A percentile compares a stretch with the other conserved stretches of the same genome.
Evolutionary conservation across 2,113 vertebrate genomes (phyloP).

Genomic region (Mungos mungo): DNA sequence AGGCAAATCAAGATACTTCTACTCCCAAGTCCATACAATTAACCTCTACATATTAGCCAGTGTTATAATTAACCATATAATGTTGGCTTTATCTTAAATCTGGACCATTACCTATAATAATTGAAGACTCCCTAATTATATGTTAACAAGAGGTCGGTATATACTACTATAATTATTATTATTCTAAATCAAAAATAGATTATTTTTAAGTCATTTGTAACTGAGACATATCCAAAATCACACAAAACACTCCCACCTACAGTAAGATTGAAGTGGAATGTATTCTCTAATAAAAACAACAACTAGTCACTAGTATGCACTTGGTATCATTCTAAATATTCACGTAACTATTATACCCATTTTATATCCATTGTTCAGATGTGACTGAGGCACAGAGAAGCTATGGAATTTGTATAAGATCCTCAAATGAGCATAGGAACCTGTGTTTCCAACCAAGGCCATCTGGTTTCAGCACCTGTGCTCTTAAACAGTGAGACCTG

Average conservation of each 20-base stretch:
- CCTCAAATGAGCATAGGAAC: background rate
- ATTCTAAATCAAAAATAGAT: constrained; percentile 31
- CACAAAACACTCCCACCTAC: background rate
- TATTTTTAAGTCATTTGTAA: background rate
- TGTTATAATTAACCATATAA: background rate
- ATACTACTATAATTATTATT: background rate
- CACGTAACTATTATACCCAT: background rate
- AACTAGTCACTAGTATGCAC: background rate
- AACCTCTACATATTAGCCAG: background rate
- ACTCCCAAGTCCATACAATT: background rate
- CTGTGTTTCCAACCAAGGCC: background rate
- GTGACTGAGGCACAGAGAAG: background rate
- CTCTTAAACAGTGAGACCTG: background rate
- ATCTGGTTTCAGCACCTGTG: background rate
- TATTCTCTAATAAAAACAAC: background rate
- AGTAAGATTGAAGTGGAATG: background rate
- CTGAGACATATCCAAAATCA: background rate
- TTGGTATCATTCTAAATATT: background rate
- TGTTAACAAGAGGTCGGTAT: background rate
- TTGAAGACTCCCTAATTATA: background rate
- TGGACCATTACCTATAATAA: background rate
- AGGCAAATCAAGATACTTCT: background rate
- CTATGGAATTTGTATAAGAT: background rate
- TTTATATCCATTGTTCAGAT: background rate
- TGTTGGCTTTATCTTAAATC: background rate